Percentiles rank a stretch among this genome's conserved stretches.
These are phyloP conservation scores for Venusia cambrica DNA, from an alignment of 2,888 invertebrate genomes.

Conservation along the genomic window DNA sequence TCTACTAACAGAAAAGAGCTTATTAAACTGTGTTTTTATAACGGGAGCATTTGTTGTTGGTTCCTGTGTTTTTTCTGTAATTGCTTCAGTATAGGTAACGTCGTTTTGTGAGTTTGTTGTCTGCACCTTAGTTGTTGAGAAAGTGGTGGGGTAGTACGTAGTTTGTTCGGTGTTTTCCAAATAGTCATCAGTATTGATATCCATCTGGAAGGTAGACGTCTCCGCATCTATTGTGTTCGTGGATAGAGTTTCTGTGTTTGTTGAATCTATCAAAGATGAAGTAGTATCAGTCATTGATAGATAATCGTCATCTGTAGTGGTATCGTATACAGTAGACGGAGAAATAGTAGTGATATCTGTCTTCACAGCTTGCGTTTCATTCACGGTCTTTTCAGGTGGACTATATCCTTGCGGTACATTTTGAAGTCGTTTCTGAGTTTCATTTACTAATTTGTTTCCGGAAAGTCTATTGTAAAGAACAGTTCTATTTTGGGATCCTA, in stretches of 20 bases:
- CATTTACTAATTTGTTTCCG: constrained; percentile 49
- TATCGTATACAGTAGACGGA: constrained; percentile 40
- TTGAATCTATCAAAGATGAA: constrained; percentile 42
- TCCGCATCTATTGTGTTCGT: constrained; percentile 49
- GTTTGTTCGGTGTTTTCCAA: constrained; percentile 57
- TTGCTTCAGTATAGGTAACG: constrained; percentile 29
- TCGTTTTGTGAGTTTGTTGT: constrained; percentile 37
- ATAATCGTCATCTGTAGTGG: constrained; percentile 64
- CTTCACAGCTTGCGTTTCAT: constrained; percentile 33
- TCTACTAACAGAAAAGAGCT: constrained; percentile 85
- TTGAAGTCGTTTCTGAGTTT: constrained; percentile 64
- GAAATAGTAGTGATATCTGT: constrained; percentile 40
- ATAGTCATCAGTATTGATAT: constrained; percentile 64
- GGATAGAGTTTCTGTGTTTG: constrained; percentile 42
- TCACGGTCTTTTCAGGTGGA: constrained; percentile 31
- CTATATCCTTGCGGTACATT: constrained; percentile 68
- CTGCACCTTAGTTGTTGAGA: constrained; percentile 39
- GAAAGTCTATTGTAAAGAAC: constrained; percentile 51
- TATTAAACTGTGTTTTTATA: constrained; percentile 77
- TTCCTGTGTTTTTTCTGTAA: constrained; percentile 35
- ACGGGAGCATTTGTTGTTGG: constrained; percentile 42
- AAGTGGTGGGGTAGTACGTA: constrained; percentile 52
- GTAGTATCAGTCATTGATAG: constrained; percentile 53
- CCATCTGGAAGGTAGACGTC: constrained; percentile 53
- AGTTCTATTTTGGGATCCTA: constrained; percentile 55